Base-by-base conservation (phyloP, 92 coral and sea anemone species). In the Porites rus region DNA sequence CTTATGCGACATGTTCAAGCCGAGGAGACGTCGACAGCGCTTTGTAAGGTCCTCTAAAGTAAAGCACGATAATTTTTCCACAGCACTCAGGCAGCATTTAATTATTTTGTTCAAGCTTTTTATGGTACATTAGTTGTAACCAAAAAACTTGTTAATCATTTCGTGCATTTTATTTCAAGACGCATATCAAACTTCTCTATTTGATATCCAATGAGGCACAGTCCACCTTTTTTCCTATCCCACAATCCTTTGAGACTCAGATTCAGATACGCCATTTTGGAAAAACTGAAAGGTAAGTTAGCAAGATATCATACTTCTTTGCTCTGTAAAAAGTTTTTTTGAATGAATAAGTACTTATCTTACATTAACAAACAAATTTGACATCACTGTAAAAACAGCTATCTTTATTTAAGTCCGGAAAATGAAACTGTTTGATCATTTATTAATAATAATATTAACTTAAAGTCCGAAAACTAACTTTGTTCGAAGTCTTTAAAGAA, bases 221-320 rank as follows among this genome's bases (percentile, higher is more conserved):
- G 73, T 20, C 73, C 73, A 68, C 31, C 73, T 68, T 18, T 68
- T 68, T 43, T 10, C 31, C 31, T 22, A 68, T 68, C 73, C 73
- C 73, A 68, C 73, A 22, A 22, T 68, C 73, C 73, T 68, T 68
- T 68, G 73, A 68, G 73, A 68, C 31, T 68, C 73, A 16, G 73
- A 18, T 11, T 68, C 73, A 68, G 73, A 68, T 68, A 68, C 73
- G 73, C 73, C 73, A 68, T 68, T 18, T 68, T 68, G 73, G 50
- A 68, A 68, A 68, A 68, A 68, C 31, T 68, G 73, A 68, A 68
- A 68, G 73, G 50, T 68, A 68, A 11, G 73, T 68, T 68, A 18
- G 73, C 2, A 68, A 68, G 31, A 18, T 68, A 68, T 68, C 19
- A 68, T 22, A 1, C 73, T 68, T 68, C 31, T 68, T 68, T 68